Evolutionary conservation across 2,113 vertebrate genomes (phyloP), one percentile per base, ranked within the genome.

Genomic region (Rhynchomys soricoides): DNA sequence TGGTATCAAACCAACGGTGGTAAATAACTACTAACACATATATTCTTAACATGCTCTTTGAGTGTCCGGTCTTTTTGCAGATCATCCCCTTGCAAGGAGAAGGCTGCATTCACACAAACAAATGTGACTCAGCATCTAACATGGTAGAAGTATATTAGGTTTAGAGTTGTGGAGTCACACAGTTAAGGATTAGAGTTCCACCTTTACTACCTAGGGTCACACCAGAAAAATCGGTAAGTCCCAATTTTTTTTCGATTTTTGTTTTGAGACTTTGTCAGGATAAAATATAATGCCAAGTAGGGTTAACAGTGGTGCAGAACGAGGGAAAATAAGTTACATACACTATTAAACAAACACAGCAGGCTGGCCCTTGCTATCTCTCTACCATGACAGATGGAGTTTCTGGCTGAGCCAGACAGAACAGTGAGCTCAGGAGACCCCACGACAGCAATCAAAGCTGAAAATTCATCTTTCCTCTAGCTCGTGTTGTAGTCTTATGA

Each of bases 101-200:
- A 89, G 66, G 11, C 73, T 87, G 89, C n/a, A 71, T 89, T 59
- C 31, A 94, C 24, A 71, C 70, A 83, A 94, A 94, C n/a, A 50
- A 77, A 70, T 0, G 7, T 83, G 48, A 91, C 26, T 52, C 71
- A 70, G 24, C 79, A 88, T 81, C 68, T n/a, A 86, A 86, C 31
- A 70, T 7, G 34, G 45, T 48, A 82, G 59, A 92, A 88, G 62
- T 37, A 62, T 37, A 40, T 8, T 62, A 82, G 73, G 66, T 57
- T 52, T 24, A 13, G 40, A 21, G 8, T 21, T 13, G 16, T 48
- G 2, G 2, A 12, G 4, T 81, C 29, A 86, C 22, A 37, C 5
- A 45, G 43, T 66, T 31, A 34, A 24, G n/a, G 15, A 31, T 70
- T 29, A 37, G 31, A 68, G 10, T 68, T 78, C 57, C 40, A 83